Conservation (phyloP, 2,113 vertebrate species). For the Anolis sagrei region DNA sequence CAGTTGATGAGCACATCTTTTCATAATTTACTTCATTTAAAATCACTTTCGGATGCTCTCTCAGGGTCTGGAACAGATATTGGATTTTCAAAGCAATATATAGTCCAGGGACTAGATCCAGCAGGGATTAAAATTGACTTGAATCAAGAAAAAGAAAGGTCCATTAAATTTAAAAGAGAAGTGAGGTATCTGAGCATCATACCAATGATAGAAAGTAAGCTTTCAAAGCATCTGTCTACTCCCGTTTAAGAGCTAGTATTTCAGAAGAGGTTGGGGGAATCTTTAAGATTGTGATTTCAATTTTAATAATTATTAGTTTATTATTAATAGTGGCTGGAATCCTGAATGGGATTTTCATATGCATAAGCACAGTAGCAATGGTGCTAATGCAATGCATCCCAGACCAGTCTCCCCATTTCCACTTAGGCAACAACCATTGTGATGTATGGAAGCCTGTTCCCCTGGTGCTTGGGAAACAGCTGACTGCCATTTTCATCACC, state of each 20-base stretch:
- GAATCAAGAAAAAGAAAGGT: neutral
- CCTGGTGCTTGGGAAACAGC: no score
- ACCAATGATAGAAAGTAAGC: conserved; percentile 21
- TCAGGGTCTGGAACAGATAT: neutral
- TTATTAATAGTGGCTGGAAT: no score
- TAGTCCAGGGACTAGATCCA: neutral
- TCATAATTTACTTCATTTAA: neutral
- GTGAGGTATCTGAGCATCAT: neutral
- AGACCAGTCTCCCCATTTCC: no score
- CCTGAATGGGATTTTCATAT: no score
- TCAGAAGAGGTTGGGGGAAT: neutral
- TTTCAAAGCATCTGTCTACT: neutral
- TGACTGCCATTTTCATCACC: no score
- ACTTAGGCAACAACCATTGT: no score
- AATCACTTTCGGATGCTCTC: neutral
- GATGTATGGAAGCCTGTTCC: no score
- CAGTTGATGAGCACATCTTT: neutral
- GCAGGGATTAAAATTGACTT: conserved; percentile 17
- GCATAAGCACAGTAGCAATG: no score
- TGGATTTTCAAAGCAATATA: neutral
- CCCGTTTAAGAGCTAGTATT: neutral
- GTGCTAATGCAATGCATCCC: no score
- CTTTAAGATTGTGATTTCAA: no score
- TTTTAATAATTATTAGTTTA: no score
- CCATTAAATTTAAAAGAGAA: neutral